These are phyloP conservation scores for Heliconius hewitsoni DNA, from an alignment of 1,140 invertebrate species.

Conservation along the genomic window DNA sequence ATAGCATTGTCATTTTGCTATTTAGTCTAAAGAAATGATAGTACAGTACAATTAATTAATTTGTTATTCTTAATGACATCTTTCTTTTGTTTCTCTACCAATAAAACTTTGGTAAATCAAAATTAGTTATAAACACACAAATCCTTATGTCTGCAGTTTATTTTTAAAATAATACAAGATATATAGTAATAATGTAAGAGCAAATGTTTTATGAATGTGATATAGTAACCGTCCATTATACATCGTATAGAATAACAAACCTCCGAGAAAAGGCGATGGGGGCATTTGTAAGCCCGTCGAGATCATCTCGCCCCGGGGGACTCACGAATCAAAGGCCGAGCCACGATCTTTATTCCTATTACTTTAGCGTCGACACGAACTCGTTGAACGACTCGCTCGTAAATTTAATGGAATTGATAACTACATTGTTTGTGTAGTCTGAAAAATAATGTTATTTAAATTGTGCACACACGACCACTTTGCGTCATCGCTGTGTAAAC, in stretches of 20 bases:
- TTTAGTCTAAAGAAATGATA: conserved; percentile 62
- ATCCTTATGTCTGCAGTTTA: neutral
- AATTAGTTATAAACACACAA: neutral
- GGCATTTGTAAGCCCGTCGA: conserved; percentile 34
- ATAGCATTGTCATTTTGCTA: conserved; percentile 57
- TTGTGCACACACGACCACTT: conserved; percentile 1
- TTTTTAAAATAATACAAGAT: neutral
- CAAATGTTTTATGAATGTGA: conserved; percentile 14
- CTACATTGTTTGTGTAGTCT: conserved; percentile 28
- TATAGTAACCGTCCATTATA: conserved; percentile 21
- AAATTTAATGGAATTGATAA: conserved; percentile 40
- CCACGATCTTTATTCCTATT: conserved; percentile 56
- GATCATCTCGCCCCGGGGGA: conserved; percentile 50
- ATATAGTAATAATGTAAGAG: neutral
- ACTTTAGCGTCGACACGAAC: conserved; percentile 37
- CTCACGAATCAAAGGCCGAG: conserved; percentile 50
- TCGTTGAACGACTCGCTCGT: conserved; percentile 27
- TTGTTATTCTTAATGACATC: neutral
- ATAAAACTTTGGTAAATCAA: neutral
- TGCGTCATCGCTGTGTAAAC: conserved; percentile 14
- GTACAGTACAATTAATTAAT: conserved; percentile 36
- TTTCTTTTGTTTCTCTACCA: neutral
- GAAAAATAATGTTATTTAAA: conserved; percentile 21
- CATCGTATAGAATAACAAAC: conserved; percentile 26
- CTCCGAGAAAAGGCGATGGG: conserved; percentile 32